Base-by-base conservation (phyloP, 2,797 vertebrate genomes). In the Brachymystax lenok region DNA sequence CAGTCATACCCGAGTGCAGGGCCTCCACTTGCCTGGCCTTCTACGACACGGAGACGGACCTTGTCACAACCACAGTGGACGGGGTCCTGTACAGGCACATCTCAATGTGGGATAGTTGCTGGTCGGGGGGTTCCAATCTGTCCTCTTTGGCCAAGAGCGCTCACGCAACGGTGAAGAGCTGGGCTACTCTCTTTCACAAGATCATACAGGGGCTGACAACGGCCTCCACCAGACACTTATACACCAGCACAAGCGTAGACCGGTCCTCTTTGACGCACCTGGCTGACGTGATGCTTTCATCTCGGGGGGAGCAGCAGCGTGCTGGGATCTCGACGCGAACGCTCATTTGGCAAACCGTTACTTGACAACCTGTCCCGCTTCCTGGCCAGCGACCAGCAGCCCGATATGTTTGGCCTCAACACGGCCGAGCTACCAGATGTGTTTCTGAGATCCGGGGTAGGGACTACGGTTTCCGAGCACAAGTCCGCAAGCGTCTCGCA, bases 401-500 rank as follows among this genome's bases (percentile, higher is more conserved):
- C 28, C 2, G 76, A 76, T 2, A 74, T 83, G 74, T 77, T 78
- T 2, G 79, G 79, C 0, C 0, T 83, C 3, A 71, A 67, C 17
- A 1, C 0, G 3, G 16, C 12, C 1, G 51, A 76, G 6, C 35
- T 83, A 1, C 76, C 73, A 0, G 76, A 83, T 0, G 5, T 70
- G 0, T 64, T 83, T 4, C 40, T 74, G 5, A 52, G 71, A 14
- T 61, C 71, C 0, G 76, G 74, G 0, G 74, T 51, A 0, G 66
- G 76, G 0, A 40, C 54, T 0, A 71, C 35, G 0, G 64, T 76
- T 0, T 83, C 79, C 1, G 52, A 64, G 21, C 79, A 80, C 76
- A 83, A 79, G 24, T 69, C 77, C 0, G 77, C 77, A 5, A 79
- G 79, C 5, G 27, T 84, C 0, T 75, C 77, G 0, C 69, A 77